Conservation (phyloP, 2,888 invertebrate species). For the Hipparchia sbordonii region DNA sequence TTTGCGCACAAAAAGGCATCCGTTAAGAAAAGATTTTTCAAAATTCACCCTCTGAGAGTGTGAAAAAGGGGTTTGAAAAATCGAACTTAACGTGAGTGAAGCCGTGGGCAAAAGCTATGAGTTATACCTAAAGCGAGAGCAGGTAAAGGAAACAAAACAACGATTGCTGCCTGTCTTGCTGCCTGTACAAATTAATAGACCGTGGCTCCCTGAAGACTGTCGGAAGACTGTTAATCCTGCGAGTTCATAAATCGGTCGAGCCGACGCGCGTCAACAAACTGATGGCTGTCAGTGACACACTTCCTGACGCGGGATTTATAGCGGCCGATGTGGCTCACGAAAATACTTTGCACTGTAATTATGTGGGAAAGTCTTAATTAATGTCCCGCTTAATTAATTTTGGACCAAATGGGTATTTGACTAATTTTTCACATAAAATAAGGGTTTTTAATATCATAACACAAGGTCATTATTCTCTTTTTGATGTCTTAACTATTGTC, state of each 20-base stretch:
- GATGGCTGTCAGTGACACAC: constrained; percentile 20
- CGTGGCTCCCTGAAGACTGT: constrained; percentile 1
- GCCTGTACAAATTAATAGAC: constrained; percentile 27
- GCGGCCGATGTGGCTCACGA: not conserved
- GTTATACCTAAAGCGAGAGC: too few species aligned
- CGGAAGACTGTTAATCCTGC: constrained; percentile 24
- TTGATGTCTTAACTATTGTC: too few species aligned
- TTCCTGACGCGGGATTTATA: constrained; percentile 16
- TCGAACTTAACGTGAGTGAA: too few species aligned
- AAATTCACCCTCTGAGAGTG: too few species aligned
- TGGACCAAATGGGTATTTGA: not conserved
- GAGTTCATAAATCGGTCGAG: constrained; percentile 28
- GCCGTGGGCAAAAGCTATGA: too few species aligned
- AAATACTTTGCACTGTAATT: constrained; percentile 8
- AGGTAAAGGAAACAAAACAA: too few species aligned
- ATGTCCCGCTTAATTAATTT: not conserved
- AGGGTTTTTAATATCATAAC: too few species aligned
- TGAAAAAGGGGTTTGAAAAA: too few species aligned
- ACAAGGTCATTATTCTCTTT: too few species aligned
- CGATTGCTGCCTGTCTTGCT: not conserved
- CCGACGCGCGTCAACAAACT: constrained; percentile 30
- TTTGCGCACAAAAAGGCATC: too few species aligned
- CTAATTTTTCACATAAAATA: too few species aligned
- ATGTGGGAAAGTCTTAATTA: constrained; percentile 13
- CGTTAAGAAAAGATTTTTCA: too few species aligned